These are phyloP conservation scores for Latheticus oryzae DNA, from an alignment of 2,888 invertebrate genomes.

Conservation along the genomic window DNA sequence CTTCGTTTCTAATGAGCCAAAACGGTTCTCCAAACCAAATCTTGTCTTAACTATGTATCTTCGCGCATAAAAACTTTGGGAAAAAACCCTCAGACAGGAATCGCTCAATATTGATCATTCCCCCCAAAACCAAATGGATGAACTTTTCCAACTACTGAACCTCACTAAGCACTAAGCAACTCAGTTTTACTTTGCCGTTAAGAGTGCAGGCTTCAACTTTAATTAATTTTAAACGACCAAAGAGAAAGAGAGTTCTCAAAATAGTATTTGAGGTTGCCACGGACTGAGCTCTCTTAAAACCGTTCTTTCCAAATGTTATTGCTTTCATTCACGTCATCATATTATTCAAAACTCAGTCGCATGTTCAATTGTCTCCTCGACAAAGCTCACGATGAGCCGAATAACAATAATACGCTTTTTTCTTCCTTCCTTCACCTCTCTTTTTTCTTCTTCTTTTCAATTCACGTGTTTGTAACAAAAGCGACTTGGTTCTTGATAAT, in stretches of 20 bases:
- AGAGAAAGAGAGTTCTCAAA: constrained; percentile 22
- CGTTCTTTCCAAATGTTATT: constrained; percentile 16
- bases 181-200: constrained; percentile 24
- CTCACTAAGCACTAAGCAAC: constrained; percentile 24
- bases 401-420: constrained; percentile 25
- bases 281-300: constrained; percentile 10
- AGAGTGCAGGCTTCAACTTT: constrained; percentile 32
- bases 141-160: constrained; percentile 31
- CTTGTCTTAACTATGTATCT: too few relatives aligned
- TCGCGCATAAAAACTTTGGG: too few relatives aligned
- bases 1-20: too few relatives aligned
- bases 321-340: constrained; percentile 14
- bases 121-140: constrained; percentile 19
- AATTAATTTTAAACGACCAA: constrained; percentile 31
- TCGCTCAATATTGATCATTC: constrained; percentile 22
- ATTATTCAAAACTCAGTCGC: constrained; percentile 29
- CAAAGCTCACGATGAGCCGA: constrained; percentile 18
- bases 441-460: constrained; percentile 13
- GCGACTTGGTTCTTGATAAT: constrained; percentile 17
- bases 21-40: too few relatives aligned
- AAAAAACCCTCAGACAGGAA: constrained; percentile 1
- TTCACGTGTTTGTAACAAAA: constrained; percentile 23
- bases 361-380: constrained; percentile 25
- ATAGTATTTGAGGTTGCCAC: constrained; percentile 20
- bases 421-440: too few relatives aligned